Percentiles rank a stretch among this genome's conserved stretches.
Evolutionary conservation across 2,888 invertebrate genomes (phyloP).

Genomic region (Monopis laevigella): DNA sequence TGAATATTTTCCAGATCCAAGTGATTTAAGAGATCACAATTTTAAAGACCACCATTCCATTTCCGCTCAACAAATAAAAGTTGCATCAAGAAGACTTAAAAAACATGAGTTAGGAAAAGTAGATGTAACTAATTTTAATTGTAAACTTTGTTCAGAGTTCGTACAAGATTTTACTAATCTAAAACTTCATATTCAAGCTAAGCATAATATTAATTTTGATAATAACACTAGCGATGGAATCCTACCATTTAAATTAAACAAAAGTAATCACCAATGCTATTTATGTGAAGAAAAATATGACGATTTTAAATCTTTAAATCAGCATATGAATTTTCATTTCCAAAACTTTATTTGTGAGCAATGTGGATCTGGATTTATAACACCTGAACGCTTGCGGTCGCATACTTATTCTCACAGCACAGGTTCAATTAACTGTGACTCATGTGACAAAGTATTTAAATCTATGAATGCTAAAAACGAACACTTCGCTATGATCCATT

Average conservation of each 20-base stretch:
- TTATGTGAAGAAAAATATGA: slow-evolving; percentile 37
- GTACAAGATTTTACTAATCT: slow-evolving; percentile 29
- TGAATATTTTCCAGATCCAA: slow-evolving; percentile 36
- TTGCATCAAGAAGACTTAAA: slow-evolving; percentile 35
- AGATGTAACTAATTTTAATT: slow-evolving; percentile 40
- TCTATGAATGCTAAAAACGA: slow-evolving; percentile 53
- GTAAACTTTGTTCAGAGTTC: slow-evolving; percentile 37
- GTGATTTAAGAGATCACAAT: slow-evolving; percentile 31
- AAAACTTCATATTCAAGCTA: slow-evolving; percentile 37
- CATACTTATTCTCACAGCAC: slow-evolving; percentile 47
- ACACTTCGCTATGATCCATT: slow-evolving; percentile 57
- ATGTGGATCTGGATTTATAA: slow-evolving; percentile 51
- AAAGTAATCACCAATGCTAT: slow-evolving; percentile 35
- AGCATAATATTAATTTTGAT: slow-evolving; percentile 35
- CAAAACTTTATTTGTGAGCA: slow-evolving; percentile 55
- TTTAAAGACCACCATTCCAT: slow-evolving; percentile 18
- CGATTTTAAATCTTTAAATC: slow-evolving; percentile 46
- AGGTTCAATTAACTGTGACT: slow-evolving; percentile 46
- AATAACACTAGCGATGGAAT: slow-evolving; percentile 35
- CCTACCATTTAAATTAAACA: slow-evolving; percentile 36
- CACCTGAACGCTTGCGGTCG: slow-evolving; percentile 41
- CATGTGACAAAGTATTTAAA: slow-evolving; percentile 56
- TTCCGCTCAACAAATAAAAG: slow-evolving; percentile 27
- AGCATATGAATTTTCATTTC: slow-evolving; percentile 58
- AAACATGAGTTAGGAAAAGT: slow-evolving; percentile 47